These are phyloP conservation scores for Paramormyrops kingsleyae DNA, from an alignment of 2,113 vertebrate genomes.

Conservation along the genomic window DNA sequence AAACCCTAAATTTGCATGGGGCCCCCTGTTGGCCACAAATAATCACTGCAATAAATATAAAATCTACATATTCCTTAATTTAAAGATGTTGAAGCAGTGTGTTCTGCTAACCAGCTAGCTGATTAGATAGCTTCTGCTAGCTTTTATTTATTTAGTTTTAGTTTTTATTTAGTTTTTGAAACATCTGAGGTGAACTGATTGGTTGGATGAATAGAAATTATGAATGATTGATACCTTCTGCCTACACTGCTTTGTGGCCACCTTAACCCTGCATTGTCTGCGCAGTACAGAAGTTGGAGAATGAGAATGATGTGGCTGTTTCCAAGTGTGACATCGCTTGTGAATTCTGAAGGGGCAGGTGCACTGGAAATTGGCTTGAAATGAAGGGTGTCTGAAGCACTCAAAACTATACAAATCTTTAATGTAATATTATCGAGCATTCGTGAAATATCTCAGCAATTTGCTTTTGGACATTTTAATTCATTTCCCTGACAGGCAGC, in stretches of 20 bases:
- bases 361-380: not conserved
- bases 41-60: not conserved
- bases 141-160: not conserved
- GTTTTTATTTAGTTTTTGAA: not conserved
- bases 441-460: not conserved
- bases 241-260: not conserved
- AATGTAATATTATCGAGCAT: not conserved
- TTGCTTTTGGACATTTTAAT: constrained; percentile 8
- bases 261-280: not conserved
- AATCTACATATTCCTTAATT: not conserved
- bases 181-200: not conserved
- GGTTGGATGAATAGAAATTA: not conserved
- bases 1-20: not conserved
- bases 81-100: not conserved
- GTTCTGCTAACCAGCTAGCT: not conserved
- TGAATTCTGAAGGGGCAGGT: not conserved
- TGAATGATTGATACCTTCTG: not conserved
- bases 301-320: not conserved
- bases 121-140: not conserved
- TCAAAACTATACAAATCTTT: not conserved
- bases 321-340: not conserved
- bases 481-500: not conserved
- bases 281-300: not conserved
- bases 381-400: not conserved
- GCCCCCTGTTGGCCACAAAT: not conserved